Conservation (phyloP, 2,888 invertebrate species). For the Oxyscelio sp. region DNA sequence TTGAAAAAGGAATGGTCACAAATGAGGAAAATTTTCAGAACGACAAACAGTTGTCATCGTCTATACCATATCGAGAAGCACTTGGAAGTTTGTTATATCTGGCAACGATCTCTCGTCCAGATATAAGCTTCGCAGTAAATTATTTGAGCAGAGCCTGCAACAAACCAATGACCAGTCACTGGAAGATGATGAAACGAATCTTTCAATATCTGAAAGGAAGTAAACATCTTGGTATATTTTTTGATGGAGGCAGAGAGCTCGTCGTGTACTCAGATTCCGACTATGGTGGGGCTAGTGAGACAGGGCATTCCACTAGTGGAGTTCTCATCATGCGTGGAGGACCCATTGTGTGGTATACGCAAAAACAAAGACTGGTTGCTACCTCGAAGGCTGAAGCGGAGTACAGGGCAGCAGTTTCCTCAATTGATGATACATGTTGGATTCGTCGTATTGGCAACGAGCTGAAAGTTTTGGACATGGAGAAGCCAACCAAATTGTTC, state of each 20-base stretch:
- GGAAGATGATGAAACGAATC: constrained; percentile 68
- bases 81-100: no score
- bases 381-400: constrained; percentile 80
- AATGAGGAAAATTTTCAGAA: constrained; percentile 31
- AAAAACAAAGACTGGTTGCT: constrained; percentile 74
- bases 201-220: constrained; percentile 72
- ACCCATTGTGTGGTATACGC: constrained; percentile 78
- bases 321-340: constrained; percentile 62
- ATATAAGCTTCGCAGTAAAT: constrained; percentile 79
- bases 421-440: no score
- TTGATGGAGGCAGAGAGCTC: constrained; percentile 69
- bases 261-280: constrained; percentile 55
- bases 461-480: constrained; percentile 32
- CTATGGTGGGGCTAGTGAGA: constrained; percentile 57
- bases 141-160: constrained; percentile 74
- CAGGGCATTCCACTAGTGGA: neutral
- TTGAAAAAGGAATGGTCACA: constrained; percentile 78
- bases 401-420: constrained; percentile 80
- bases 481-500: neutral
- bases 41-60: no score
- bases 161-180: no score
- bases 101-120: constrained; percentile 76
- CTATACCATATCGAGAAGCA: neutral
- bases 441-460: constrained; percentile 74
- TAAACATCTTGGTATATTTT: constrained; percentile 75